phyloP scores from a whole-genome alignment of 2,113 vertebrate species.

The Tachuris rubrigastra region DNA sequence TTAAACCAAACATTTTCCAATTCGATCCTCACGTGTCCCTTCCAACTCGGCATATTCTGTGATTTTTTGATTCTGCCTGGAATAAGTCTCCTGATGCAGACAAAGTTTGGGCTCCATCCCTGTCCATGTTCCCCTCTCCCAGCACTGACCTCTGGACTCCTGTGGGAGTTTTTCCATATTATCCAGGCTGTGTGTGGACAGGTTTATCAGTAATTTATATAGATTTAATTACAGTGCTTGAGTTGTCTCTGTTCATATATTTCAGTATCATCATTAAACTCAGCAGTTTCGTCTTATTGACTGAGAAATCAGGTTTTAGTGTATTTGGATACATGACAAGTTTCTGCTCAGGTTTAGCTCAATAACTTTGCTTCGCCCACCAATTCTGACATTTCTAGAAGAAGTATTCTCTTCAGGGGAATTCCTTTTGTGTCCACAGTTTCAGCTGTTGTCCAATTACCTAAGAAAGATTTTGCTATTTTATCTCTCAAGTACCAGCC shows the following conservation, averaged over 20 bases:
- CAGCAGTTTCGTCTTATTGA: background rate
- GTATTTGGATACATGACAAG: conserved; percentile 2
- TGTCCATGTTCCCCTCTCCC: background rate
- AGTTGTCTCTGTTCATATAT: background rate
- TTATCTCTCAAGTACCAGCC: conserved; percentile 33
- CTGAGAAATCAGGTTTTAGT: background rate
- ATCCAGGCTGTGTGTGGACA: accelerated
- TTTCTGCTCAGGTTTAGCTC: conserved; percentile 30
- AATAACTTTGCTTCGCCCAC: background rate
- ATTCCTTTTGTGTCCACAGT: conserved; percentile 51
- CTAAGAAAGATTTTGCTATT: conserved; percentile 34
- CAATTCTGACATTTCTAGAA: conserved; percentile 51
- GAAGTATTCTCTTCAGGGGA: conserved; percentile 45
- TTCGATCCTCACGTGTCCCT: background rate
- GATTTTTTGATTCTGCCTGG: background rate
- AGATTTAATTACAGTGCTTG: background rate
- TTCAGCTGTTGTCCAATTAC: conserved; percentile 48
- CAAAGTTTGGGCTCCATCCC: background rate
- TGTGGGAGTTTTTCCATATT: accelerated
- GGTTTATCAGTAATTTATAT: background rate
- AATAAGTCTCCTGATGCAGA: background rate
- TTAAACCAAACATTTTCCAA: background rate
- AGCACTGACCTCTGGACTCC: background rate
- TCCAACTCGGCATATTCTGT: background rate
- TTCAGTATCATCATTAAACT: background rate